Conservation (phyloP, 2,888 invertebrate species). For the Amphipyra berbera region DNA sequence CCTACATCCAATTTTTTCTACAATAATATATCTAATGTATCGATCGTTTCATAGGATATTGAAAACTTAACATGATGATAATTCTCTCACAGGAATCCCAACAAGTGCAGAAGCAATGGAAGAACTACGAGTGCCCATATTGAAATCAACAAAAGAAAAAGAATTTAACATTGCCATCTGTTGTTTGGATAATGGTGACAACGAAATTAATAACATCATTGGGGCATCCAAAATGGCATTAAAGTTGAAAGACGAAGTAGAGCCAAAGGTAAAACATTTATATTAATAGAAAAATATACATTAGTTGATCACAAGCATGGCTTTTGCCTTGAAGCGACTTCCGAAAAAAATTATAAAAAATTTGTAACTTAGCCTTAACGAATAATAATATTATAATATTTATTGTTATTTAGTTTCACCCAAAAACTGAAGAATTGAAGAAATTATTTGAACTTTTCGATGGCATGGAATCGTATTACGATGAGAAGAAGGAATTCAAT, state of each 20-base stretch:
- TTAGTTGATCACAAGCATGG: too few relatives aligned
- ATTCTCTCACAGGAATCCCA: slow-evolving; percentile 55
- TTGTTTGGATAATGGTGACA: slow-evolving; percentile 63
- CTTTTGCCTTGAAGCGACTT: too few relatives aligned
- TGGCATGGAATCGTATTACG: slow-evolving; percentile 36
- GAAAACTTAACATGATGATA: neutral
- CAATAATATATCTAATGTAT: too few relatives aligned
- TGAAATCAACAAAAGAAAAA: slow-evolving; percentile 8
- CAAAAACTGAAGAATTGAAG: slow-evolving; percentile 60
- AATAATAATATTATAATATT: too few relatives aligned
- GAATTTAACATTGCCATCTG: slow-evolving; percentile 59
- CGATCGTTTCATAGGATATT: too few relatives aligned
- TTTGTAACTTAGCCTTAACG: neutral
- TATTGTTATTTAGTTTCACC: slow-evolving; percentile 39
- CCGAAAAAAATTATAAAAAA: neutral
- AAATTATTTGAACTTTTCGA: slow-evolving; percentile 56
- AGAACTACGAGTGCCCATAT: slow-evolving; percentile 46
- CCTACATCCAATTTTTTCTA: too few relatives aligned
- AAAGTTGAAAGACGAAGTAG: slow-evolving; percentile 33
- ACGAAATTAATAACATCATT: slow-evolving; percentile 55
- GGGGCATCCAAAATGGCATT: slow-evolving; percentile 60
- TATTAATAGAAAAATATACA: neutral
- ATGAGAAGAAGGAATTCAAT: slow-evolving; percentile 44
- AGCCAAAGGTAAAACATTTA: slow-evolving; percentile 14
- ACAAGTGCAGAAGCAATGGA: slow-evolving; percentile 59